A percentile compares a stretch with the other conserved stretches of the same genome.
Conservation (phyloP, 2,113 vertebrate species). For the Apteryx mantelli region DNA sequence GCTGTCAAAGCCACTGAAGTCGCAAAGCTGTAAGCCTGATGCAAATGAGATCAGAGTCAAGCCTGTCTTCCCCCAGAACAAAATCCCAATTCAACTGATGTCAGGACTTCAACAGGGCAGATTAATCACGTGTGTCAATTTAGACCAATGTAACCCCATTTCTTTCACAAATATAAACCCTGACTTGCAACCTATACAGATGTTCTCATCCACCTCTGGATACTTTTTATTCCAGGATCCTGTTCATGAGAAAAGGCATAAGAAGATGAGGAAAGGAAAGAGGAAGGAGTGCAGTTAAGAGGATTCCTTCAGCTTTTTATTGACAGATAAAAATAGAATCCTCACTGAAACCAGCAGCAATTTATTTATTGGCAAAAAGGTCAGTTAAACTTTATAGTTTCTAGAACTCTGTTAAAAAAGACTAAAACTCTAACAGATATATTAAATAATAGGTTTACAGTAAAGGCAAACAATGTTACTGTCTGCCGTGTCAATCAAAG, state of each 20-base stretch:
- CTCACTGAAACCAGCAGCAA: not conserved
- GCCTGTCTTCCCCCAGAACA: not conserved
- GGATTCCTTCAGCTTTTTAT: conserved; percentile 25
- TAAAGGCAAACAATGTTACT: not conserved
- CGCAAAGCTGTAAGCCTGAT: not conserved
- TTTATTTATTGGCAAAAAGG: conserved; percentile 22
- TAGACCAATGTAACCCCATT: not conserved
- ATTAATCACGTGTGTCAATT: not conserved
- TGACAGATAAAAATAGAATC: conserved; percentile 28
- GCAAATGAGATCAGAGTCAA: not conserved
- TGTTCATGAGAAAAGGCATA: not conserved
- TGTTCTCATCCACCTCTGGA: not conserved
- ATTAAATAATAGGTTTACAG: conserved; percentile 37
- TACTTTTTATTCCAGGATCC: not conserved
- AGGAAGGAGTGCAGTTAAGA: not conserved
- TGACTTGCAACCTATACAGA: not conserved
- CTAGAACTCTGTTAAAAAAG: conserved; percentile 16
- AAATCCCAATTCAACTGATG: not conserved
- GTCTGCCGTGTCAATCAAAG: conserved; percentile 38
- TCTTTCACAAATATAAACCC: not conserved
- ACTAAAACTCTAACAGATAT: conserved; percentile 17
- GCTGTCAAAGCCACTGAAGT: not conserved
- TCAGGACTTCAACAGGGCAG: not conserved
- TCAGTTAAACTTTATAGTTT: conserved; percentile 48
- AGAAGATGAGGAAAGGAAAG: not conserved